These are phyloP conservation scores for Aphelenchoides fujianensis DNA, from an alignment of 1,140 invertebrate genomes.

Conservation along the genomic window DNA sequence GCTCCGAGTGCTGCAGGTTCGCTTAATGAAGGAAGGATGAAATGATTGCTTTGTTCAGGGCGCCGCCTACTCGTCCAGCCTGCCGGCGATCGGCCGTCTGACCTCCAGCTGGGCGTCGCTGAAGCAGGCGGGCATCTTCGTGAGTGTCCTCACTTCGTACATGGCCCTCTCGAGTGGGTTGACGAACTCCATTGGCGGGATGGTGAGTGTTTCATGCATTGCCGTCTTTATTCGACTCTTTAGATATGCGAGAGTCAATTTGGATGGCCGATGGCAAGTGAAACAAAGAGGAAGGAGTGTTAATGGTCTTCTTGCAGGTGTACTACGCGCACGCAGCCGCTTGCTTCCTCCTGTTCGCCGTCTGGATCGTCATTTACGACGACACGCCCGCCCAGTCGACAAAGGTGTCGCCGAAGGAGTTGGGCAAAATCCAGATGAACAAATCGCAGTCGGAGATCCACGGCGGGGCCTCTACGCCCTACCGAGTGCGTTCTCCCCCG, in stretches of 20 bases:
- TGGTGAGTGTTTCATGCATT: too few relatives aligned
- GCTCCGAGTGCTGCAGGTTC: neutral
- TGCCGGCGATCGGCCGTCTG: slow-evolving; percentile 8
- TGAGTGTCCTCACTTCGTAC: slow-evolving; percentile 16
- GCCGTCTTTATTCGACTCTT: too few relatives aligned
- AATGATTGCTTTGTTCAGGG: slow-evolving; percentile 15
- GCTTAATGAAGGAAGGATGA: too few relatives aligned
- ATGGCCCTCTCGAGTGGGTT: slow-evolving; percentile 13
- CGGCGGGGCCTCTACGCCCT: neutral
- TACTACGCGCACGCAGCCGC: slow-evolving; percentile 22
- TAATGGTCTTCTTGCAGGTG: too few relatives aligned
- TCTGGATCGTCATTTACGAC: slow-evolving; percentile 15
- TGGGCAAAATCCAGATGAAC: slow-evolving; percentile 19
- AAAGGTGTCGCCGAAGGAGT: slow-evolving; percentile 21
- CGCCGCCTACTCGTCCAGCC: neutral
- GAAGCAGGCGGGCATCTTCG: slow-evolving; percentile 21
- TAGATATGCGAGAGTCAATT: slow-evolving; percentile 18
- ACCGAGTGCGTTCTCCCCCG: too few relatives aligned
- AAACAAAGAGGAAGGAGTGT: too few relatives aligned
- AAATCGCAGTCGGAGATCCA: slow-evolving; percentile 22
- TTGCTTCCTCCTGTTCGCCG: slow-evolving; percentile 16
- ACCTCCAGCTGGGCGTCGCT: slow-evolving; percentile 15
- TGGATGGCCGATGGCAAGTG: slow-evolving; percentile 24
- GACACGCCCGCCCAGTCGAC: slow-evolving; percentile 1
- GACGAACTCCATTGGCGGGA: slow-evolving; percentile 26